phyloP scores from a whole-genome alignment of 2,797 vertebrate species.

The Pempheris klunzingeri region DNA sequence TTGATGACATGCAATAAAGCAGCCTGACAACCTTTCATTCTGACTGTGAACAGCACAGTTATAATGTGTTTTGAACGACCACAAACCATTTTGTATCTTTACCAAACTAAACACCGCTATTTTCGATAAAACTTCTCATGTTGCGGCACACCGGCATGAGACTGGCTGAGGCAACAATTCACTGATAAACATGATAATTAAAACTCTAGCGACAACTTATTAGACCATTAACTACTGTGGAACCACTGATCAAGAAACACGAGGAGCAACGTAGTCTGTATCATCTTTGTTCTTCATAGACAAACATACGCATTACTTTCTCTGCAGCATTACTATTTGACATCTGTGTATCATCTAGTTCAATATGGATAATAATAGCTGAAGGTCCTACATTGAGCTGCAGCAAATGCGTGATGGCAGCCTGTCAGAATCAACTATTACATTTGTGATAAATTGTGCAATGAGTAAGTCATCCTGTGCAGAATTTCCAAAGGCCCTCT shows the following conservation, averaged over 20 bases:
- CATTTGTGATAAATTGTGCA: neutral
- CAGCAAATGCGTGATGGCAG: neutral
- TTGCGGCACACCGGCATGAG: neutral
- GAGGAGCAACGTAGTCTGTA: neutral
- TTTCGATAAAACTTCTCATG: neutral
- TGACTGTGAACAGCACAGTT: neutral
- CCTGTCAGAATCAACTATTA: neutral
- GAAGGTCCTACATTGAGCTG: neutral
- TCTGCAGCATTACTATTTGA: neutral
- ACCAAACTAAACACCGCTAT: neutral
- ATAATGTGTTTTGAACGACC: neutral
- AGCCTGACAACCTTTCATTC: neutral
- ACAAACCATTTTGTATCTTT: neutral
- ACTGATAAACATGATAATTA: conserved; percentile 2
- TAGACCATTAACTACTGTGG: conserved; percentile 6
- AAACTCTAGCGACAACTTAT: neutral
- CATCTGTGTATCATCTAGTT: neutral
- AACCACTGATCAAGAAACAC: neutral
- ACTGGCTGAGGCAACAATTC: neutral
- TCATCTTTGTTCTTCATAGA: neutral
- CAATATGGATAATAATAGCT: neutral
- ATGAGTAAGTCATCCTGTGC: neutral
- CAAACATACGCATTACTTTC: neutral
- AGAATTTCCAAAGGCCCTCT: neutral
- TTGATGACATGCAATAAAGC: neutral